Evolutionary conservation across 2,797 vertebrate genomes (phyloP).

Genomic region (Chelon auratus): DNA sequence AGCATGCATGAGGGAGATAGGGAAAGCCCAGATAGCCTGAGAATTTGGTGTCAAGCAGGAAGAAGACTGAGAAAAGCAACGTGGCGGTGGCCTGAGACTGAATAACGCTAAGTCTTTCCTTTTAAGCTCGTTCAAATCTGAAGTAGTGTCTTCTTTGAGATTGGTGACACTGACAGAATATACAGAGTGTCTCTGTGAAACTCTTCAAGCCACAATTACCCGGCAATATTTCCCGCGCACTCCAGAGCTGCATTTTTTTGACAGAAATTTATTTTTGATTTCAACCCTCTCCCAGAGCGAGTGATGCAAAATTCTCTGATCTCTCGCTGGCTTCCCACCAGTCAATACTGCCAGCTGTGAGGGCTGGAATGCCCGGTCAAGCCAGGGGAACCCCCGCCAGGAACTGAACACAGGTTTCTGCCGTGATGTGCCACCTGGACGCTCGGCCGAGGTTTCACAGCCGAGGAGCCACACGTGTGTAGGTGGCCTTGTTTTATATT

Average conservation of each 20-base stretch:
- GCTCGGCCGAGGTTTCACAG: neutral
- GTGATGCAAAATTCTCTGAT: neutral
- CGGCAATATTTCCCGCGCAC: neutral
- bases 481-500: too few species aligned
- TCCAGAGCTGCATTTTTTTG: neutral
- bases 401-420: slow-evolving; percentile 18
- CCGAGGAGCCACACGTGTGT: too few species aligned
- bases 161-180: neutral
- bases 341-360: slow-evolving; percentile 14
- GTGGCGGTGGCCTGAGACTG: neutral
- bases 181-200: neutral
- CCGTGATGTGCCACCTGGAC: slow-evolving; percentile 33
- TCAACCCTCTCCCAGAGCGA: neutral
- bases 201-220: neutral
- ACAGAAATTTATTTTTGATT: neutral
- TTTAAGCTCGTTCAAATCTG: neutral
- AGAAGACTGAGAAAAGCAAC: neutral
- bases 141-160: neutral
- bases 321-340: slow-evolving; percentile 2
- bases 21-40: neutral
- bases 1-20: neutral
- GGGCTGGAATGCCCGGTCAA: slow-evolving; percentile 15
- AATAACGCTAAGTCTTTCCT: neutral
- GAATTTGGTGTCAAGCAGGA: neutral
- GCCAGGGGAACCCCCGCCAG: slow-evolving; percentile 15